These are phyloP conservation scores for Tortricodes alternella DNA, from an alignment of 2,888 invertebrate genomes.

Conservation along the genomic window DNA sequence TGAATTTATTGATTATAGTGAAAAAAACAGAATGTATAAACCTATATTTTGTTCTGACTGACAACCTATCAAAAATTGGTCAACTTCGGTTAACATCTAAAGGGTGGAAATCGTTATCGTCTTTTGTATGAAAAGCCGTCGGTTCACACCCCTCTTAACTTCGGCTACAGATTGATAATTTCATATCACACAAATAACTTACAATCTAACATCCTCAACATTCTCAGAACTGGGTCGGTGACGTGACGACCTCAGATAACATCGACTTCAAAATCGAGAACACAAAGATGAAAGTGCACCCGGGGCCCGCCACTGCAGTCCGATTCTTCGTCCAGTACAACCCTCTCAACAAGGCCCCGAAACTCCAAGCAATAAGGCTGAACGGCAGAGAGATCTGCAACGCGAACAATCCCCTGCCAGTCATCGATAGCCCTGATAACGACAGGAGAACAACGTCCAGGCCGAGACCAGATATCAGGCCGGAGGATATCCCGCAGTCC, in stretches of 20 bases:
- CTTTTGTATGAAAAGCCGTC: no score
- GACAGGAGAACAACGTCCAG: constrained; percentile 23
- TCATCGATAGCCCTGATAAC: constrained; percentile 46
- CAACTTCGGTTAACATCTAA: no score
- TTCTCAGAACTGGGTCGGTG: constrained; percentile 83
- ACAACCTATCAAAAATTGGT: no score
- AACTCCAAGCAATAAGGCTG: constrained; percentile 72
- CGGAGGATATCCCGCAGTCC: constrained; percentile 51
- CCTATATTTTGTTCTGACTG: no score
- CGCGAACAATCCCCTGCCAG: constrained; percentile 58
- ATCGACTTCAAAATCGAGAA: constrained; percentile 83
- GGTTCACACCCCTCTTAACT: no score
- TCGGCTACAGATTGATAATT: not conserved
- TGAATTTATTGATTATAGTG: no score
- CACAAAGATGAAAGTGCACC: constrained; percentile 79
- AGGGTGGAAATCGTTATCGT: no score
- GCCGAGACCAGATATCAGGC: constrained; percentile 41
- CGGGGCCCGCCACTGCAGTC: constrained; percentile 80
- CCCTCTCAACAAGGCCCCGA: constrained; percentile 70
- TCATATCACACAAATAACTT: not conserved
- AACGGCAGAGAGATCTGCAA: constrained; percentile 84
- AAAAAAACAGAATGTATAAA: no score
- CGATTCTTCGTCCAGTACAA: constrained; percentile 85
- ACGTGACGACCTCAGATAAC: constrained; percentile 82
- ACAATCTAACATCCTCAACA: not conserved